Percentiles rank a stretch among this genome's conserved stretches.
These are phyloP conservation scores for Heteractis magnifica DNA, from an alignment of 92 coral and sea anemone genomes.

Conservation along the genomic window DNA sequence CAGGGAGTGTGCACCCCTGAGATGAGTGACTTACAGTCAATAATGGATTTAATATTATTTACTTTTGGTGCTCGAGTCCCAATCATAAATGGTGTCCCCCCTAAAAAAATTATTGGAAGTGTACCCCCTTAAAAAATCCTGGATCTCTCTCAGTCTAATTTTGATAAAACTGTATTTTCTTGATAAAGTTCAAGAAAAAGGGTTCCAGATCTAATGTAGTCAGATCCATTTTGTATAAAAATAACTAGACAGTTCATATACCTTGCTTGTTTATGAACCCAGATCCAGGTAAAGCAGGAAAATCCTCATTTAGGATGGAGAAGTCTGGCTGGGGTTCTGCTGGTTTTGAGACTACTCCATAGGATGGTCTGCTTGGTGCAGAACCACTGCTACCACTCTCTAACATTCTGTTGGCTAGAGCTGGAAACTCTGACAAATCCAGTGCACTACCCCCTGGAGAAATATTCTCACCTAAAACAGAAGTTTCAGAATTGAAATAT, in stretches of 20 bases:
- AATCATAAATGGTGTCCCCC: no score
- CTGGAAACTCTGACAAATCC: constrained; percentile 95
- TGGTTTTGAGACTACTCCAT: constrained; percentile 96
- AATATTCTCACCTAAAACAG: constrained; percentile 50
- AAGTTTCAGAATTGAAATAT: background rate
- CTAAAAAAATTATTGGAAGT: no score
- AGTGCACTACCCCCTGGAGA: constrained; percentile 78
- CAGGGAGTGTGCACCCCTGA: no score
- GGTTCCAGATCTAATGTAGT: no score
- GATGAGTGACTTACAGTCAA: no score
- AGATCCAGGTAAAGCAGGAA: constrained; percentile 95
- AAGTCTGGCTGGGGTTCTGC: constrained; percentile 96
- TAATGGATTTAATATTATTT: no score
- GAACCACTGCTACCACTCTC: constrained; percentile 77
- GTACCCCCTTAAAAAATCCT: no score
- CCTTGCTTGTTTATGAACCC: constrained; percentile 72
- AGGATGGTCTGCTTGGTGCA: constrained; percentile 64
- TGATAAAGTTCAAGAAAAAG: no score
- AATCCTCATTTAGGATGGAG: constrained; percentile 93
- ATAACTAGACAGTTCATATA: constrained; percentile 12
- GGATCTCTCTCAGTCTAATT: no score
- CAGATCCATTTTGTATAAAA: background rate
- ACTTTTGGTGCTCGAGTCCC: no score
- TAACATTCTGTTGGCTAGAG: constrained; percentile 81
- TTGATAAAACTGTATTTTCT: no score